phyloP scores from a whole-genome alignment of 2,113 vertebrate species.

The Hydropotes inermis region DNA sequence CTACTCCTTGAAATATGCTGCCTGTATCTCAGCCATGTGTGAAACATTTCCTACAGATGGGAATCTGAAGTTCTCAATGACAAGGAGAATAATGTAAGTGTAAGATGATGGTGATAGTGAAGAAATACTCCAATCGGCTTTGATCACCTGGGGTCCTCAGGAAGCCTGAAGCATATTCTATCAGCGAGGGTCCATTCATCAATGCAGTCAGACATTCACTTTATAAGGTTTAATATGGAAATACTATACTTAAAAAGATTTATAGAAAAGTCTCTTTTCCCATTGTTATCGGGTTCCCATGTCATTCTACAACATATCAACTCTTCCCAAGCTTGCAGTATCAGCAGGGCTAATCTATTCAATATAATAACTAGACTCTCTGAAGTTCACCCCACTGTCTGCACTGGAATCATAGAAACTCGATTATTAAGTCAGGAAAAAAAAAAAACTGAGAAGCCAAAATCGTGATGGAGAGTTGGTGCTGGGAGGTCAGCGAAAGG shows the following conservation, averaged over 20 bases:
- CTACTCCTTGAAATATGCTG: neutral
- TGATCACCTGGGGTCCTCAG: neutral
- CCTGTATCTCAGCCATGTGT: neutral
- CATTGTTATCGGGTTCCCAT: conserved; percentile 37
- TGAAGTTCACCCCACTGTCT: conserved; percentile 46
- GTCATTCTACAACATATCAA: conserved; percentile 55
- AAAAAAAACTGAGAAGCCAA: conserved; percentile 14
- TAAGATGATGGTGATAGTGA: neutral
- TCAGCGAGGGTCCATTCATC: neutral
- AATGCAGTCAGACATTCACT: neutral
- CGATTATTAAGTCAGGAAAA: conserved; percentile 58
- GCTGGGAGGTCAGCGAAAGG: conserved; percentile 1
- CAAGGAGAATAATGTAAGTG: neutral
- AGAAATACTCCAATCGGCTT: neutral
- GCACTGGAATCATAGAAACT: conserved; percentile 60
- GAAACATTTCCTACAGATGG: neutral
- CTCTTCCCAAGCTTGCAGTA: conserved; percentile 43
- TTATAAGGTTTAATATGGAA: conserved; percentile 58
- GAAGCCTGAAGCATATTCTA: neutral
- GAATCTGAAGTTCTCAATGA: neutral
- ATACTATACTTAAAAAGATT: conserved; percentile 57
- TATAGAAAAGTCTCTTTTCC: conserved; percentile 53
- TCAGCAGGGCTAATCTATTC: conserved; percentile 57
- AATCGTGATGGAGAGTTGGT: conserved; percentile 37
- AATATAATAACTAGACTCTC: conserved; percentile 48